Evolutionary conservation across 1,140 invertebrate species (phyloP).

Genomic region (Coptotermes formosanus): DNA sequence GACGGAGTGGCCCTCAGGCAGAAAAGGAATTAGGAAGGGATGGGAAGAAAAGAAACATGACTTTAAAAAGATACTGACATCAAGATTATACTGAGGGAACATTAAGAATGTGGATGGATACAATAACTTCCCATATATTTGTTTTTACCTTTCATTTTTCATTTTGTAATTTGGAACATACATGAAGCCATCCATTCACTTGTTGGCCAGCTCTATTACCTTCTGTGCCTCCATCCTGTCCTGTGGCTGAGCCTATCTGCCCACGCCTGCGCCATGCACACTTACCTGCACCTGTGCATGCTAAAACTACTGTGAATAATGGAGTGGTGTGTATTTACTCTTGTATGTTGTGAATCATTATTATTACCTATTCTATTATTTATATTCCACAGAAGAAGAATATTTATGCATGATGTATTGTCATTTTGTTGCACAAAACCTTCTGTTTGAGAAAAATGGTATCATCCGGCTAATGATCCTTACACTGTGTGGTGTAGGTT

Average conservation of each 20-base stretch:
- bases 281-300: neutral
- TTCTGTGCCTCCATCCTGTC: neutral
- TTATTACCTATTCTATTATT: neutral
- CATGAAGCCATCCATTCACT: neutral
- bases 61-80: neutral
- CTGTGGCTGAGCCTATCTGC: neutral
- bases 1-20: neutral
- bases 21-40: constrained; percentile 1
- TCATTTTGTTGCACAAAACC: neutral
- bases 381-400: neutral
- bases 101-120: neutral
- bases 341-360: constrained; percentile 17
- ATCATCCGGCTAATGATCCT: neutral
- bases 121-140: neutral
- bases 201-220: neutral
- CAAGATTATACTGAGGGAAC: neutral
- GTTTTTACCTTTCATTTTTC: neutral
- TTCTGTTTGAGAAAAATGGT: neutral
- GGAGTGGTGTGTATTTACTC: neutral
- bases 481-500: neutral
- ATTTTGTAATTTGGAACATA: neutral
- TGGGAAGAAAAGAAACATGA: constrained; percentile 2
- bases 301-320: constrained; percentile 11
- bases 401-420: neutral
- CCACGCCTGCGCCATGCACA: neutral